Base-by-base conservation (phyloP, 2,113 vertebrate species). In the Agapornis roseicollis region DNA sequence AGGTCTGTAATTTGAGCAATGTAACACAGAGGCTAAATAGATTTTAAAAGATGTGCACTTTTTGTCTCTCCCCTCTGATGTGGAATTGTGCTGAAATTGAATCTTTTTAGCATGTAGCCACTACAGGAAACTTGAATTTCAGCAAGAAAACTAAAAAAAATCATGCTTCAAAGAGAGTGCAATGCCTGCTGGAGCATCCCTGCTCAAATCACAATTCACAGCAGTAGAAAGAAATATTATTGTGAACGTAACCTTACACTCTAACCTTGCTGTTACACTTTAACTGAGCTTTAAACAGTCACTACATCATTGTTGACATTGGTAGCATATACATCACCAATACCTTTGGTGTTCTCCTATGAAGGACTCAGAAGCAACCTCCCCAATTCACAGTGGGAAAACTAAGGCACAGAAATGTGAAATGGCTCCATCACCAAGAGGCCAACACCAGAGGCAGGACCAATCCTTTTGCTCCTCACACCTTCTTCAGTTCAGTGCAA, bases 41-140 rank as follows among this genome's bases (percentile, higher is more conserved):
- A 88, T 95, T 96, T 97, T 97, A 78, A 97, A 96, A 97, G 86
- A 66, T 93, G 92, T 96, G 70, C 77, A 86, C 53, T 97, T 97
- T 97, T 90, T 41, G 12, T 91, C 71, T 95, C 71, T 80, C 79
- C 77, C 66, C 66, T 97, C 83, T 97, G 89, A 95, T 97, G 90
- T 49, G 79, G 82, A 96, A 96, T 88, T 96, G 90, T 97, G 93
- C 91, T 87, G 81, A 97, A 98, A 97, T 55, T 17, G 85, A 94
- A 96, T 95, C 89, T 95, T 97, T 97, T 96, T 87, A 85, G 91
- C 6, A 10, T 49, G 50, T 49, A 95, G 72, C 90, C 84, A 64
- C 94, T 95, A 77, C 44, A 46, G 81, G 73, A 94, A 97, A 95
- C 94, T 81, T 95, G 71, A 89, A 77, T 94, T 96, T 96, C 72